Evolutionary conservation across 2,888 invertebrate genomes (phyloP).

Genomic region (Watsonalla binaria): DNA sequence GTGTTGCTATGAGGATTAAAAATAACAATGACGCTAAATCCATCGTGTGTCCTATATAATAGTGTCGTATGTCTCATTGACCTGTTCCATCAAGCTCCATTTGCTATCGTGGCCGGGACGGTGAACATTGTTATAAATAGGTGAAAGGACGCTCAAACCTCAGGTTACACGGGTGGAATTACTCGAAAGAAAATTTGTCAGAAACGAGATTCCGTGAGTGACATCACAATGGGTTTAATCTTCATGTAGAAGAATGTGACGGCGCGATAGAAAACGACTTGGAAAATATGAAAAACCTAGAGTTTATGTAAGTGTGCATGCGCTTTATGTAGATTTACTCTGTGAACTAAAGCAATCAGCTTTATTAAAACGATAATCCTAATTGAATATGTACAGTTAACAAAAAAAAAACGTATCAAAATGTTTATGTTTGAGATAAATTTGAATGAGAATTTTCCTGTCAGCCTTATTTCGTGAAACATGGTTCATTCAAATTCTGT

Average conservation of each 20-base stretch:
- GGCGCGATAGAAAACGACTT: conserved; percentile 33
- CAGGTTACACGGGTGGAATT: conserved; percentile 54
- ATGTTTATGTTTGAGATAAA: background rate
- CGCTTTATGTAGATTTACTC: conserved; percentile 10
- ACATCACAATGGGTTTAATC: conserved; percentile 70
- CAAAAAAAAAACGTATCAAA: background rate
- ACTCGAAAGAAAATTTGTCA: conserved; percentile 57
- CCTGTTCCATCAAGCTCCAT: conserved; percentile 46
- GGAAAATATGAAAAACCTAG: conserved; percentile 28
- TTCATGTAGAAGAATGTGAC: conserved; percentile 52
- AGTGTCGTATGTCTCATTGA: conserved; percentile 34
- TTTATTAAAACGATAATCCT: too few species aligned
- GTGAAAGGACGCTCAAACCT: conserved; percentile 46
- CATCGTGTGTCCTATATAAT: conserved; percentile 23
- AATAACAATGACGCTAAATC: conserved; percentile 6
- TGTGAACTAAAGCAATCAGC: background rate
- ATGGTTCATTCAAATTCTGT: too few species aligned
- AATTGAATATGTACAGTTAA: conserved; percentile 13
- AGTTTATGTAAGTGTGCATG: conserved; percentile 17
- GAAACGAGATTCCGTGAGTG: conserved; percentile 66
- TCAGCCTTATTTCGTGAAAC: too few species aligned
- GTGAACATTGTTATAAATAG: conserved; percentile 58
- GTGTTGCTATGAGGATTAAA: too few species aligned
- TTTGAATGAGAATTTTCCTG: too few species aligned
- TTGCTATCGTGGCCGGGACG: conserved; percentile 53